Evolutionary conservation across 2,797 vertebrate genomes (phyloP).

Genomic region (Decapterus maruadsi): DNA sequence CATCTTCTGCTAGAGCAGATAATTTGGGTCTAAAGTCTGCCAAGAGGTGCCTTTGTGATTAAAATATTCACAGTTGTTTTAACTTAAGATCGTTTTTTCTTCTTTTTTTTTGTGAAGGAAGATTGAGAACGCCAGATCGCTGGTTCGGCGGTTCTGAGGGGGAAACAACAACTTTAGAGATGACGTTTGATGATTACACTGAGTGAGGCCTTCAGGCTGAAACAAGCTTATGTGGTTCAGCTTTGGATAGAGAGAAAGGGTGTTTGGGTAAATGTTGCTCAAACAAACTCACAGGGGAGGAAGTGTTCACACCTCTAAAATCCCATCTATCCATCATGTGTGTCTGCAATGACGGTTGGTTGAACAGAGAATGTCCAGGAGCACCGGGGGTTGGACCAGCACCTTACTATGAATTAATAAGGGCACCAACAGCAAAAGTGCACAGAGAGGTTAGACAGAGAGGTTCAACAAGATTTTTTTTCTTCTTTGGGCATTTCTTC

Average conservation of each 20-base stretch:
- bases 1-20: conserved; percentile 46
- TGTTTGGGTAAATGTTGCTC: conserved; percentile 24
- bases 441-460: conserved; percentile 6
- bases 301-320: conserved; percentile 42
- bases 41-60: conserved; percentile 6
- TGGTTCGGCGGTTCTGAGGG: neutral
- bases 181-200: conserved; percentile 17
- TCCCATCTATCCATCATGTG: conserved; percentile 38
- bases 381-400: conserved; percentile 28
- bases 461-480: conserved; percentile 24
- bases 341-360: conserved; percentile 38
- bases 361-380: conserved; percentile 43
- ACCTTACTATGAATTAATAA: conserved; percentile 56
- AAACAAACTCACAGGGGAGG: conserved; percentile 30
- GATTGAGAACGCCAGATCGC: neutral
- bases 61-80: conserved; percentile 18
- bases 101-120: neutral
- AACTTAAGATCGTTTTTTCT: conserved; percentile 1
- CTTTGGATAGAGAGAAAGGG: conserved; percentile 5
- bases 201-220: conserved; percentile 10
- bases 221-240: conserved; percentile 41
- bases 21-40: conserved; percentile 30
- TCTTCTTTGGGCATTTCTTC: conserved; percentile 6
- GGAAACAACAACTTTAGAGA: conserved; percentile 1
- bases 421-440: conserved; percentile 18